Percentiles rank a stretch among this genome's conserved stretches.
phyloP scores from a whole-genome alignment of 2,797 vertebrate species.

The Melanotaenia parkinsoni region DNA sequence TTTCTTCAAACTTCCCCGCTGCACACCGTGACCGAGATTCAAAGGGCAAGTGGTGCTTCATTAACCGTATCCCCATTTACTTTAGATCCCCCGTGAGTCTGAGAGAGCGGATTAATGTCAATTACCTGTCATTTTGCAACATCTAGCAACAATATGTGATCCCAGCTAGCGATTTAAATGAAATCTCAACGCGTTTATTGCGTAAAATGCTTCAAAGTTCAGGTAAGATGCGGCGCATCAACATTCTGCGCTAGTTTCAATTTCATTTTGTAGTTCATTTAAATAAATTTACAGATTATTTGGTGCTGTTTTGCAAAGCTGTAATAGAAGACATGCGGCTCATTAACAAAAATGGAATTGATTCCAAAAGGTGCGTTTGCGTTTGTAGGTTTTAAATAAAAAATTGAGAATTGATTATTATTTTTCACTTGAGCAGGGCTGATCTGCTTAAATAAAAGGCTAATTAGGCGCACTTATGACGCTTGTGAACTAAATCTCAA shows the following conservation, averaged over 20 bases:
- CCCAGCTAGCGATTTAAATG: constrained; percentile 8
- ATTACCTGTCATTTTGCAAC: constrained; percentile 78
- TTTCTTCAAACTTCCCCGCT: constrained; percentile 68
- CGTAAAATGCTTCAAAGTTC: neutral
- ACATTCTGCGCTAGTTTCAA: neutral
- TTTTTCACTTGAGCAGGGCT: neutral
- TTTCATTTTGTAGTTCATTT: neutral
- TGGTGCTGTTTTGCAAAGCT: neutral
- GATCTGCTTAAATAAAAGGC: constrained; percentile 41
- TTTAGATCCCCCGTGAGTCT: constrained; percentile 70
- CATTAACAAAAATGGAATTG: neutral
- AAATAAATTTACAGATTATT: neutral
- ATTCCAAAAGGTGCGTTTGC: neutral
- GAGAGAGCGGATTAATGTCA: constrained; percentile 79
- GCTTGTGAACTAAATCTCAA: constrained; percentile 33
- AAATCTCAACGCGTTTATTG: neutral
- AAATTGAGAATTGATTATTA: neutral
- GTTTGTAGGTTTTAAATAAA: neutral
- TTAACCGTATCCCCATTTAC: constrained; percentile 78
- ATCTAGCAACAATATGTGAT: constrained; percentile 57
- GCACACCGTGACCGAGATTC: constrained; percentile 75
- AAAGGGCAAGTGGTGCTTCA: constrained; percentile 82
- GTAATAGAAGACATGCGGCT: neutral
- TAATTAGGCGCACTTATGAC: constrained; percentile 23
- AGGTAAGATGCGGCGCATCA: neutral